Evolutionary conservation across 2,888 invertebrate species (phyloP).

Genomic region (Eupithecia subumbrata): DNA sequence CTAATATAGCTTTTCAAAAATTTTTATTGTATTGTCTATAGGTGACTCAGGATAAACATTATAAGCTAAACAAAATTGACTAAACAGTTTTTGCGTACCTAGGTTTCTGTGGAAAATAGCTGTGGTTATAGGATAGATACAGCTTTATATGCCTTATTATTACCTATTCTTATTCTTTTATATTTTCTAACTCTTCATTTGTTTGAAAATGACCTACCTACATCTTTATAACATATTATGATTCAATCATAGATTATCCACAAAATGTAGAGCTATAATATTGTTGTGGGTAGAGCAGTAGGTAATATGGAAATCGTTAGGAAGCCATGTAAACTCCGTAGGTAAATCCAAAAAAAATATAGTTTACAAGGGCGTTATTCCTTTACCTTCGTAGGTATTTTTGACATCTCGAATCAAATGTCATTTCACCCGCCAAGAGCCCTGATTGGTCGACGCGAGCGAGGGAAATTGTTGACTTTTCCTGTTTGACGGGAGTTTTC

Average conservation of each 20-base stretch:
- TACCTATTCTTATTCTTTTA: no score
- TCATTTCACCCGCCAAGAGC: constrained; percentile 44
- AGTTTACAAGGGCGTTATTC: background rate
- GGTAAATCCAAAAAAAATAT: background rate
- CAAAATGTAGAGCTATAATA: no score
- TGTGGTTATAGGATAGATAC: background rate
- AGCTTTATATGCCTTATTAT: background rate
- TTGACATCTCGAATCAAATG: constrained; percentile 25
- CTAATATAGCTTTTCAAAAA: background rate
- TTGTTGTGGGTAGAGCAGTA: no score
- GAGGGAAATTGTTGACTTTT: constrained; percentile 77
- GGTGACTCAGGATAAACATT: background rate
- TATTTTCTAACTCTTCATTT: background rate
- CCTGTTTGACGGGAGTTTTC: constrained; percentile 73
- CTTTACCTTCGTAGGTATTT: constrained; percentile 17
- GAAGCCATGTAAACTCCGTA: no score
- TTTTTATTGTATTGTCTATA: no score
- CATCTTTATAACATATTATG: no score
- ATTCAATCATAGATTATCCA: no score
- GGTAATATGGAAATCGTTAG: no score
- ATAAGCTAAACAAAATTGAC: background rate
- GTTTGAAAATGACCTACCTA: background rate
- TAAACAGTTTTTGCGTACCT: background rate
- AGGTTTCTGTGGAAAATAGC: background rate
- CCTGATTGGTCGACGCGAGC: constrained; percentile 56